Base-by-base conservation (phyloP, 2,888 invertebrate species). In the Lasioglossum vierecki region DNA sequence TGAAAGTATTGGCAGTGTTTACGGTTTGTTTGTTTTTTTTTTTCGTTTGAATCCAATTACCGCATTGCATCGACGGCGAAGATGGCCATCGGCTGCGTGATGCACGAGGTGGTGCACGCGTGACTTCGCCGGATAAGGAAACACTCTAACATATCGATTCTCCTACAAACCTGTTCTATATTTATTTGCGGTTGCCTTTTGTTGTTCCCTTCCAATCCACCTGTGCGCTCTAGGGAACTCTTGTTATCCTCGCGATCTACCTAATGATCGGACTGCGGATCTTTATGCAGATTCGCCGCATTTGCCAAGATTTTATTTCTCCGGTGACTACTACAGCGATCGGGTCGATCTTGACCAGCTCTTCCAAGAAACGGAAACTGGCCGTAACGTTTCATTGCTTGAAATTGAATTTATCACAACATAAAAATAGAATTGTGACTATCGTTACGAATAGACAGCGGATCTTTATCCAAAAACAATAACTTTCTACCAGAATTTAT, bases 1-100 rank as follows among this genome's bases (percentile, higher is more conserved):
- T 66, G 84, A 85, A 53, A 53, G 53, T 84, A 79, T 80, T 76
- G 70, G 77, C 53, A 80, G 30, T 79, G 76, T 76, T 80, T 75
- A 68, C 49, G 78, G 70, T 66, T 60, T 8, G 68, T 77, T 74
- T 68, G 30, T 30, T 60, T 60, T 74, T 30, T 60, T 60, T 74
- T 66, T 57, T 30, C 35, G 18, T 35, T 30, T 1, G 53, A 53
- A 35, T 35, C 2, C 35, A 35, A 66, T 66, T 66, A 26, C 60
- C 60, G 26, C 60, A 13, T 26, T 60, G 60, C 60, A 60, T n/a
- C 60, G n/a, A 26, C 60, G 60, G 26, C 60, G 60, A 13, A 60
- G 60, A 13, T 13, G 60, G 13, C 13, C 60, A 5, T 13, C 13
- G 60, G 60, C 26, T 5, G 13, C 13, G 13, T 13, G 60, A 13